These are phyloP conservation scores for Rutpela maculata DNA, from an alignment of 2,888 invertebrate genomes.

Conservation along the genomic window DNA sequence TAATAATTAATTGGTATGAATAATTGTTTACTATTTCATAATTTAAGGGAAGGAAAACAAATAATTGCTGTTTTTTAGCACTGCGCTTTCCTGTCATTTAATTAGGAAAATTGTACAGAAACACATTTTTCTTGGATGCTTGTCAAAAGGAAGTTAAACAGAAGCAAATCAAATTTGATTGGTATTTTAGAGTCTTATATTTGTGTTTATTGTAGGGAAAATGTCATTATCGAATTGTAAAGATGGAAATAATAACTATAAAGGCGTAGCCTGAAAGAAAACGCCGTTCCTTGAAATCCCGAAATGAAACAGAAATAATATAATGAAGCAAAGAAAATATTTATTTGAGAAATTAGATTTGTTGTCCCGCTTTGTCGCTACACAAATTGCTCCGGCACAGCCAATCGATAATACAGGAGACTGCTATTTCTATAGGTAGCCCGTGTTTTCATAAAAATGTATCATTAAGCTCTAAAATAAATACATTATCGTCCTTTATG, in stretches of 20 bases:
- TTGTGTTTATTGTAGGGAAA: conserved; percentile 64
- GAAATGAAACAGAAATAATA: conserved; percentile 74
- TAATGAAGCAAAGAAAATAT: conserved; percentile 75
- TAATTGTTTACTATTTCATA: neutral
- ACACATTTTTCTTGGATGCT: conserved; percentile 40
- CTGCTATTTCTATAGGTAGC: conserved; percentile 68
- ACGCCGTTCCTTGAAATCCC: conserved; percentile 61
- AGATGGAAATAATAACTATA: conserved; percentile 68
- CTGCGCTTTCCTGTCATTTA: conserved; percentile 44
- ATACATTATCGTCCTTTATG: conserved; percentile 67
- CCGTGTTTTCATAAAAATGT: conserved; percentile 69
- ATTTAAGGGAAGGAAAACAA: neutral
- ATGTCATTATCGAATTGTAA: conserved; percentile 66
- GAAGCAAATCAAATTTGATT: conserved; percentile 56
- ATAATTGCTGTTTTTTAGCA: neutral
- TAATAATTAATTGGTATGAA: neutral
- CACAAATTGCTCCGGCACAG: conserved; percentile 67
- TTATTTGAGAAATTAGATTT: conserved; percentile 75
- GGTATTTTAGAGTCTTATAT: conserved; percentile 57
- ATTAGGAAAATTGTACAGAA: conserved; percentile 50
- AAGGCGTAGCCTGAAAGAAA: conserved; percentile 67
- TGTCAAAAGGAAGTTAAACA: conserved; percentile 56
- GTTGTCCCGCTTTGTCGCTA: conserved; percentile 71
- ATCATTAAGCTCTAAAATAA: conserved; percentile 69
- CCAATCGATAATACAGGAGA: conserved; percentile 70